Evolutionary conservation across 2,113 vertebrate genomes (phyloP).

Genomic region (Beaufortia kweichowensis): DNA sequence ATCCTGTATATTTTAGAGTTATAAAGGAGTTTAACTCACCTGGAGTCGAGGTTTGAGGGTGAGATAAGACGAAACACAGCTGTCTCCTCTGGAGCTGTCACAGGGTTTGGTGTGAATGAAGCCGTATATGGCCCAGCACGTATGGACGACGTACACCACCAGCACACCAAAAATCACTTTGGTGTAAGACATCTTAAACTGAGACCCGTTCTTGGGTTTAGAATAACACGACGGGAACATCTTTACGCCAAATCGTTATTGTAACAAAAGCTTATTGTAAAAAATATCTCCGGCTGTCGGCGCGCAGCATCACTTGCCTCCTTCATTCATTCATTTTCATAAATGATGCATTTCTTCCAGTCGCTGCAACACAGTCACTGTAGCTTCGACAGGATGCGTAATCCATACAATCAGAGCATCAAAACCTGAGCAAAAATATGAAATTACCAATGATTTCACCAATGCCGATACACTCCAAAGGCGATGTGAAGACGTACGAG

Average conservation of each 20-base stretch:
- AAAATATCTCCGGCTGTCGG: background rate
- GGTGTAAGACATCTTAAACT: constrained; percentile 78
- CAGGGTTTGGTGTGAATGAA: constrained; percentile 91
- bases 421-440: background rate
- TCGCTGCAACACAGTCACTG: background rate
- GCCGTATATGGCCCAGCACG: constrained; percentile 93
- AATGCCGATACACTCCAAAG: background rate
- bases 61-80: constrained; percentile 87
- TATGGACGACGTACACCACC: constrained; percentile 89
- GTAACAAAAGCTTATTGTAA: background rate
- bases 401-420: background rate
- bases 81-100: constrained; percentile 66
- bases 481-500: background rate
- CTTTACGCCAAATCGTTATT: background rate
- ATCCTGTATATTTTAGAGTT: background rate
- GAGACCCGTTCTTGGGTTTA: constrained; percentile 61
- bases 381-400: background rate
- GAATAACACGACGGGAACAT: constrained; percentile 74
- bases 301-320: background rate
- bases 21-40: constrained; percentile 66
- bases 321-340: background rate
- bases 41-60: constrained; percentile 83
- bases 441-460: background rate
- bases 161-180: constrained; percentile 90
- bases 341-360: background rate